A percentile compares a stretch with the other conserved stretches of the same genome.
phyloP scores from a whole-genome alignment of 2,888 invertebrate genomes.

The Ophonus ardosiacus region DNA sequence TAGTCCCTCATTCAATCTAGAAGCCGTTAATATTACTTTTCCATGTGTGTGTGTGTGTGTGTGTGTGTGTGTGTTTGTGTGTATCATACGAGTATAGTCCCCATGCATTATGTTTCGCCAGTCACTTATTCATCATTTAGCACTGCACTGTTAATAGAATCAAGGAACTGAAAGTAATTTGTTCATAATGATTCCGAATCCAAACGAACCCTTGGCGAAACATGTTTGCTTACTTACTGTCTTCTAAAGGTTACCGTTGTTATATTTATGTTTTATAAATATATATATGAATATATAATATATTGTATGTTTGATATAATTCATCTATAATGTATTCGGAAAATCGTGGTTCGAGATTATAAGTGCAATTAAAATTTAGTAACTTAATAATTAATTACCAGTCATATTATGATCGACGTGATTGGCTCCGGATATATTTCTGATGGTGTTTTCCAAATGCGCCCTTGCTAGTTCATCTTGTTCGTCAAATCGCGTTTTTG shows the following conservation, averaged over 20 bases:
- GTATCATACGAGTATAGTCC: slow-evolving; percentile 42
- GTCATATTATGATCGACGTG: slow-evolving; percentile 51
- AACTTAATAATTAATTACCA: slow-evolving; percentile 51
- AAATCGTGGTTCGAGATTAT: slow-evolving; percentile 60
- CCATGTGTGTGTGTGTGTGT: slow-evolving; percentile 13
- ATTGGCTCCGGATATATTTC: slow-evolving; percentile 54
- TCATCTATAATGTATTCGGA: slow-evolving; percentile 51
- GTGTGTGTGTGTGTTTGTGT: background rate
- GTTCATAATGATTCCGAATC: slow-evolving; percentile 23
- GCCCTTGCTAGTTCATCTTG: background rate
- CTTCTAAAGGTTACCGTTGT: slow-evolving; percentile 50
- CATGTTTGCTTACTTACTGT: slow-evolving; percentile 47
- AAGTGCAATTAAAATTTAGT: slow-evolving; percentile 62
- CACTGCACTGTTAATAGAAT: slow-evolving; percentile 11
- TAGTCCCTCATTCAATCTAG: slow-evolving; percentile 20
- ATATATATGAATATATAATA: slow-evolving; percentile 52
- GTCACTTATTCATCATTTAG: slow-evolving; percentile 24
- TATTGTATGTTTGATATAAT: slow-evolving; percentile 43
- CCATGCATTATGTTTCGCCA: slow-evolving; percentile 44
- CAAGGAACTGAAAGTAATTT: slow-evolving; percentile 1
- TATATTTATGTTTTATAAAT: slow-evolving; percentile 45
- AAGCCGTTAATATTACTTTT: slow-evolving; percentile 37
- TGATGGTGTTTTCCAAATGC: background rate
- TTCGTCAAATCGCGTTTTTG: background rate
- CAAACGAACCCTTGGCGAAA: slow-evolving; percentile 26